Conservation (phyloP, 2,113 vertebrate genomes). For the Cebidichthys violaceus region DNA sequence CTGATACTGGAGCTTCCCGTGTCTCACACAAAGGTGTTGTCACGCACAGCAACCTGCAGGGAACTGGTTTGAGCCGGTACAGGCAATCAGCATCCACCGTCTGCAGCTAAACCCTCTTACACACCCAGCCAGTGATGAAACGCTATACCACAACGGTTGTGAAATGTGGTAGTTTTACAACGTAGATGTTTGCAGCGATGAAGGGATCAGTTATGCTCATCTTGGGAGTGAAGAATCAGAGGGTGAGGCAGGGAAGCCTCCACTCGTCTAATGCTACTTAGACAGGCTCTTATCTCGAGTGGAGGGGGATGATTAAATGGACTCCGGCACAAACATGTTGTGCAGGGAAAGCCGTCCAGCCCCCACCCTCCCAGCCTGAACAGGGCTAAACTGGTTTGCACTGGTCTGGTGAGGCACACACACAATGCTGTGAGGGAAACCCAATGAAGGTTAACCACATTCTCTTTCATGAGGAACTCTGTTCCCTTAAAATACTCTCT, state of each 20-base stretch:
- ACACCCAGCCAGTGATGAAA: conserved; percentile 27
- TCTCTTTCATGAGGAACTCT: conserved; percentile 50
- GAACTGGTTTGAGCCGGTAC: conserved; percentile 80
- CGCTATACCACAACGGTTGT: neutral
- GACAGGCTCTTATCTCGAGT: conserved; percentile 70
- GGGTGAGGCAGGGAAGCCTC: conserved; percentile 6
- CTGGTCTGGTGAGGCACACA: conserved; percentile 67
- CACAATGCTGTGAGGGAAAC: conserved; percentile 45
- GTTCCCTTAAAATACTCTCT: conserved; percentile 28
- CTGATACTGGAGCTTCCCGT: conserved; percentile 36
- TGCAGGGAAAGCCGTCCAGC: conserved; percentile 17
- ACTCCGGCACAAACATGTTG: conserved; percentile 63
- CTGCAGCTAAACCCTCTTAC: conserved; percentile 34
- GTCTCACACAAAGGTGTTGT: conserved; percentile 61
- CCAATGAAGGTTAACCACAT: conserved; percentile 64
- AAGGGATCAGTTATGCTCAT: conserved; percentile 10
- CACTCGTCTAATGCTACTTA: conserved; percentile 56
- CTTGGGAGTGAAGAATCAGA: conserved; percentile 22
- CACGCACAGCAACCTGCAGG: conserved; percentile 55
- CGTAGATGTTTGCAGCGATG: neutral
- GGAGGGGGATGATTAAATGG: conserved; percentile 57
- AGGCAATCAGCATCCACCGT: conserved; percentile 65
- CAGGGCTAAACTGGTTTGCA: conserved; percentile 79
- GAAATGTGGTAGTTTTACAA: neutral
- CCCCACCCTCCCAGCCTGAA: conserved; percentile 9